A percentile compares a stretch with the other conserved stretches of the same genome.
These are phyloP conservation scores for Hozukius guyotensis DNA, from an alignment of 2,797 vertebrate species.

Conservation along the genomic window DNA sequence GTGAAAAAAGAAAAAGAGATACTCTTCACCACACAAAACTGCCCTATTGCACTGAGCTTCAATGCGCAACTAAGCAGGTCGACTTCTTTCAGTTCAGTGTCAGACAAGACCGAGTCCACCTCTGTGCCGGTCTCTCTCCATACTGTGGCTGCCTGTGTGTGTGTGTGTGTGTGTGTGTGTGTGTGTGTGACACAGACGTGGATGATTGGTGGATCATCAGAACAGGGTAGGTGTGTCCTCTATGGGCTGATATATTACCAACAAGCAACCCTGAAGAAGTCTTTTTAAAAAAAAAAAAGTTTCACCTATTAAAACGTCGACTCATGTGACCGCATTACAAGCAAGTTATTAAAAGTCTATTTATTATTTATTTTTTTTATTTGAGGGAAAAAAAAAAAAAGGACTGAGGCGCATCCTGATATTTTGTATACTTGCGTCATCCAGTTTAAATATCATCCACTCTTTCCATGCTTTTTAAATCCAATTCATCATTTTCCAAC, in stretches of 20 bases:
- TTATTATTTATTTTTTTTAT: not conserved
- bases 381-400: not conserved
- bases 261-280: not conserved
- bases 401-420: not conserved
- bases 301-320: conserved; percentile 15
- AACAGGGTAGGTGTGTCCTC: conserved; percentile 59
- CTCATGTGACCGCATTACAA: conserved; percentile 37
- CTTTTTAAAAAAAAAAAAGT: conserved; percentile 16
- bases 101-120: conserved; percentile 28
- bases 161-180: not conserved
- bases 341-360: conserved; percentile 28
- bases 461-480: not conserved
- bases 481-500: not conserved
- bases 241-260: conserved; percentile 16
- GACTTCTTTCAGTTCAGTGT: not conserved
- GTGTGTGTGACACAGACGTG: not conserved
- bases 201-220: conserved; percentile 43
- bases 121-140: conserved; percentile 26
- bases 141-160: conserved; percentile 11
- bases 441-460: not conserved
- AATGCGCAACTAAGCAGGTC: conserved; percentile 36
- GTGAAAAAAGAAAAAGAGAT: conserved; percentile 25
- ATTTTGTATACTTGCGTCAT: not conserved
- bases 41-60: conserved; percentile 11
- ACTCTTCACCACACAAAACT: conserved; percentile 33